These are phyloP conservation scores for Cephalopholis sonnerati DNA, from an alignment of 2,113 vertebrate species.

Conservation along the genomic window DNA sequence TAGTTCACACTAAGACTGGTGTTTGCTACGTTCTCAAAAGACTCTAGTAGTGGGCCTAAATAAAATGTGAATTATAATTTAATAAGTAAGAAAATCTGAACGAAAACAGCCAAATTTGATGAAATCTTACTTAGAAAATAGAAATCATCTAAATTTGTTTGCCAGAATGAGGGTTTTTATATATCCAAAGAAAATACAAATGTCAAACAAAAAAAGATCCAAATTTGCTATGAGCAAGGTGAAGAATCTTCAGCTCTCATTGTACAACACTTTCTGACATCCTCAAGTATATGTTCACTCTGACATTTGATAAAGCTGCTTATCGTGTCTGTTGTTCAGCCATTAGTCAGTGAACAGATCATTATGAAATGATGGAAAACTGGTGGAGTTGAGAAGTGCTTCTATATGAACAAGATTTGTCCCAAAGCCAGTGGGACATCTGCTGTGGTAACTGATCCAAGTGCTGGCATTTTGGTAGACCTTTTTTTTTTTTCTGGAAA, in stretches of 20 bases:
- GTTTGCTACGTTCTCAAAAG: not conserved
- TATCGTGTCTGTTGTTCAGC: not conserved
- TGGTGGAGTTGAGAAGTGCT: not conserved
- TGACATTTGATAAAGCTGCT: slow-evolving; percentile 2
- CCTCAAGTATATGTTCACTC: not conserved
- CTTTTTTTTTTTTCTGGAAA: slow-evolving; percentile 5
- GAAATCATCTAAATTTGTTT: too few species aligned
- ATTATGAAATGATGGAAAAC: slow-evolving; percentile 6
- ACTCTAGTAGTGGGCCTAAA: too few species aligned
- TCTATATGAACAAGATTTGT: not conserved
- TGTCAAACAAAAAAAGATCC: not conserved
- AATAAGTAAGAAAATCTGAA: not conserved
- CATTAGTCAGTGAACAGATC: not conserved
- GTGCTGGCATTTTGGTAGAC: not conserved
- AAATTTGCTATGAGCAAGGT: not conserved
- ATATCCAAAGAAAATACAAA: too few species aligned
- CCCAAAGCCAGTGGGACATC: not conserved
- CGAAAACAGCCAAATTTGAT: not conserved
- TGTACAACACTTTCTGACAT: too few species aligned
- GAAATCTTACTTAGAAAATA: not conserved
- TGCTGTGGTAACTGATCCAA: not conserved
- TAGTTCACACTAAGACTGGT: not conserved
- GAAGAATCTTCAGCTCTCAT: not conserved
- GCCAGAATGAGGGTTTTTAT: too few species aligned
- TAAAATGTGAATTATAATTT: too few species aligned